phyloP scores from a whole-genome alignment of 2,113 vertebrate genomes.

The Myotis yumanensis region DNA sequence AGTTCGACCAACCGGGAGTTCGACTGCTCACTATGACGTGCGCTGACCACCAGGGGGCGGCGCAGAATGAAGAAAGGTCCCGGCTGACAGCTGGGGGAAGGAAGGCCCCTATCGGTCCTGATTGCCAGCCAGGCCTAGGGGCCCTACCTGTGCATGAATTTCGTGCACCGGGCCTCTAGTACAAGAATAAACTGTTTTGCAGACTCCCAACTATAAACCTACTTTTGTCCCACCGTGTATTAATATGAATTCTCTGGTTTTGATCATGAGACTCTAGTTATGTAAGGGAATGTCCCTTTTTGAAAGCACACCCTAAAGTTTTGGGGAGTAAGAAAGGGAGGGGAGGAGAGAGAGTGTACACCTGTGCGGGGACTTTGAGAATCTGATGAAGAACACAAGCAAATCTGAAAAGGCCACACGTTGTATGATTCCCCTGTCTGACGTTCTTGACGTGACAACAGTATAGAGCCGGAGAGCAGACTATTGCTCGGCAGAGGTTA shows the following conservation, averaged over 20 bases:
- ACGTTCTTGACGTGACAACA: background rate
- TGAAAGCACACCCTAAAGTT: background rate
- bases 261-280: accelerated
- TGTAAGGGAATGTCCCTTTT: background rate
- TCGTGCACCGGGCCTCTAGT: no score
- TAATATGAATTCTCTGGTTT: background rate
- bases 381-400: accelerated
- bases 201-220: background rate
- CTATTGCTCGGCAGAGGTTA: accelerated
- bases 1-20: no score
- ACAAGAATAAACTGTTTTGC: background rate
- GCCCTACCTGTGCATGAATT: no score
- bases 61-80: no score
- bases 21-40: no score
- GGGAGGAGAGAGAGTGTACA: accelerated
- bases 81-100: no score
- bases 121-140: no score
- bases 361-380: background rate
- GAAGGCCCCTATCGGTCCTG: no score
- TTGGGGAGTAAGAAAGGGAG: background rate
- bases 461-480: background rate
- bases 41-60: no score
- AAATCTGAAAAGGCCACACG: background rate
- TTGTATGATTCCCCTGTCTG: accelerated
- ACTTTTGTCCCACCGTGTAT: background rate